Evolutionary conservation across 35 echinoderm and acorn worm species (phyloP).

Genomic region (Hemicentrotus pulcherrimus): DNA sequence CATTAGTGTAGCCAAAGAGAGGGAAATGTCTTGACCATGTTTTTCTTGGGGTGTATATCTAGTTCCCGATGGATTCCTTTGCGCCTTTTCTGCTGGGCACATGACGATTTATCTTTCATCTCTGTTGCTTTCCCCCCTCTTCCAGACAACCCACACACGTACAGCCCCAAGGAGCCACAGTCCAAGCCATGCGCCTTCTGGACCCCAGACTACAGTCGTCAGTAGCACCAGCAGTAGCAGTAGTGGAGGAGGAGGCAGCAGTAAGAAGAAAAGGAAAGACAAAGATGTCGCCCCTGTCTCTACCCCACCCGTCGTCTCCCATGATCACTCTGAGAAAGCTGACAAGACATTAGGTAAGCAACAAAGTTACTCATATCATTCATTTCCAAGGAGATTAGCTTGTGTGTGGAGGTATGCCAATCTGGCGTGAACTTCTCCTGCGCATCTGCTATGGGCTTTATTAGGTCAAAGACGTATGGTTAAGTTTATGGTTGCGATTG

Average conservation of each 20-base stretch:
- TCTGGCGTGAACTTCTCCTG: no score
- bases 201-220: slow-evolving; percentile 40
- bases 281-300: slow-evolving; percentile 33
- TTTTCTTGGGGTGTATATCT: not conserved
- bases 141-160: slow-evolving; percentile 75
- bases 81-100: not conserved
- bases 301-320: not conserved
- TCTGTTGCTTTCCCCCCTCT: not conserved
- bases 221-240: slow-evolving; percentile 50
- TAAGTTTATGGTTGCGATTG: no score
- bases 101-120: not conserved
- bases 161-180: slow-evolving; percentile 77
- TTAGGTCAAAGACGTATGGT: no score
- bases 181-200: slow-evolving; percentile 74
- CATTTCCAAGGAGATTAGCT: no score
- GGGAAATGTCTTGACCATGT: not conserved
- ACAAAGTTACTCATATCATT: not conserved
- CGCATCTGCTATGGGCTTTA: no score
- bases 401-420: no score
- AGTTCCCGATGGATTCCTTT: no score
- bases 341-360: slow-evolving; percentile 31
- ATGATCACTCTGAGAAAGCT: slow-evolving; percentile 32
- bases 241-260: slow-evolving; percentile 13
- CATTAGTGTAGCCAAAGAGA: not conserved
- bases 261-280: slow-evolving; percentile 80